Evolutionary conservation across 1,140 invertebrate genomes (phyloP), one percentile per base, ranked within the genome.

Genomic region (Drosophila santomea): DNA sequence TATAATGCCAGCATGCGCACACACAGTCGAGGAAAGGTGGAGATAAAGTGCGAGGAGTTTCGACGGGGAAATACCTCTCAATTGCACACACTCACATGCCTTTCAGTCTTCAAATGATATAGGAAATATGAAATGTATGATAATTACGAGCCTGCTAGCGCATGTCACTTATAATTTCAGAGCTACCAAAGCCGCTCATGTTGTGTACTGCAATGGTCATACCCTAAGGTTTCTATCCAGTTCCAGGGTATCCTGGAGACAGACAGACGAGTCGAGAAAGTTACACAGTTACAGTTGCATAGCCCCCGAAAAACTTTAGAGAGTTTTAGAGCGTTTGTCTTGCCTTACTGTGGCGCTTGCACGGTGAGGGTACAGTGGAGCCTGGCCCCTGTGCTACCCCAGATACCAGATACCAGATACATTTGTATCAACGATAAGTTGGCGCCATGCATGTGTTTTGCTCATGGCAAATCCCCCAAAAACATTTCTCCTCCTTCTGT

Each of bases 351-450:
- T 38, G 57, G 36, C 44, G 11, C 20, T 12, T 3, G 36, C 14
- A 32, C 32, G 7, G 32, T 10, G 32, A 8, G 41, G 43, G 25
- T 64, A 74, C 52, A 74, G 72, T 55, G 32, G 20, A 51, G 17
- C 25, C 35, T n/a, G 3, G 74, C 51, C 56, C 28, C 69, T 52
- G 51, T 44, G 63, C 63, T 50, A 61, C 74, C 67, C 75, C 75
- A 56, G 74, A 76, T 75, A 52, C 74, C 75, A 56, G 74, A 76
- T 75, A 52, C 74, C 75, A 56, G 74, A 76, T 75, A 52, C 74
- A 77, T 76, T 77, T 77, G 73, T 76, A 77, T 77, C 74, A 62
- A 32, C 50, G 73, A 67, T 75, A 77, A 77, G 73, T 77, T 68
- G 68, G 39, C 56, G 28, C 28, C 62, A 68, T 67, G 50, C 74